Conservation (phyloP, 2,888 invertebrate species). For the Eilema sororculum region DNA sequence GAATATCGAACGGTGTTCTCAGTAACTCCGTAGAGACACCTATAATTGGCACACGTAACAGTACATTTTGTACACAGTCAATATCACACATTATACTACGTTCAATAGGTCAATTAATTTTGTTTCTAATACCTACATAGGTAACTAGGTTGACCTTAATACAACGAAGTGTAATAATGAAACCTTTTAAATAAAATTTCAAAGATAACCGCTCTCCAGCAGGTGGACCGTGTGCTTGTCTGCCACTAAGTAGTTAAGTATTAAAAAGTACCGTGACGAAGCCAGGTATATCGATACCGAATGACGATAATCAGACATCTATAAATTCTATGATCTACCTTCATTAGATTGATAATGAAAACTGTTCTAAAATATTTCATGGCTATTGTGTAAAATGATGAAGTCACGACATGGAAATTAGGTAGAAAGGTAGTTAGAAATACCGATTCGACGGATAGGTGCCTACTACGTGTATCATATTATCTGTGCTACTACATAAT, state of each 20-base stretch:
- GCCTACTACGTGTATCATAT: too few relatives aligned
- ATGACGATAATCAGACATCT: not conserved
- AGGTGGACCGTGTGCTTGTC: too few relatives aligned
- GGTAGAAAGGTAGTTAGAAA: not conserved
- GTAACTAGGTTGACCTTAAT: not conserved
- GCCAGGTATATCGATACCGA: not conserved
- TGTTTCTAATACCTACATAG: not conserved
- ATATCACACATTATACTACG: constrained; percentile 59
- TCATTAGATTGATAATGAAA: not conserved
- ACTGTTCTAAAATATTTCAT: not conserved
- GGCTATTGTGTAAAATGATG: not conserved
- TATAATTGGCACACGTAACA: constrained; percentile 77
- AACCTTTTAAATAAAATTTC: too few relatives aligned
- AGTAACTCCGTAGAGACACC: constrained; percentile 41
- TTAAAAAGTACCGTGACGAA: not conserved
- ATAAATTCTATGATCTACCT: too few relatives aligned
- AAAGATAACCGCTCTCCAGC: too few relatives aligned
- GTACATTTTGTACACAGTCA: constrained; percentile 64
- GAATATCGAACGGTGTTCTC: constrained; percentile 52
- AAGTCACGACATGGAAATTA: not conserved
- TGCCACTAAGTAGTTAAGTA: too few relatives aligned
- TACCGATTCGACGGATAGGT: too few relatives aligned
- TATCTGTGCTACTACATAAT: too few relatives aligned
- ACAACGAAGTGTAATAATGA: not conserved
- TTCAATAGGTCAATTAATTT: constrained; percentile 42